These are phyloP conservation scores for Coracopsis vasa DNA, from an alignment of 2,113 vertebrate species.

Conservation along the genomic window DNA sequence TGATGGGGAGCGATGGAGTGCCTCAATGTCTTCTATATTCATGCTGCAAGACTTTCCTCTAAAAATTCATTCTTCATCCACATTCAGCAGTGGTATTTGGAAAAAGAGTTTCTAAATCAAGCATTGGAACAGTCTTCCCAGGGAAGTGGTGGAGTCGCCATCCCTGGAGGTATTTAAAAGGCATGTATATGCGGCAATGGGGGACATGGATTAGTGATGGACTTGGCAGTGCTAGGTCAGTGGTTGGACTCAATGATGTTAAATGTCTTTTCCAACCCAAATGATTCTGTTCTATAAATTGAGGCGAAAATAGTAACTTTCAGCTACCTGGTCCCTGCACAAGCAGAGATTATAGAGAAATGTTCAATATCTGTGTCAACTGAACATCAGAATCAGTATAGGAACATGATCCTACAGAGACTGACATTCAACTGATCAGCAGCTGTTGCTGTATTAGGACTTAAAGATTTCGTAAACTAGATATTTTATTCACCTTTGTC, in stretches of 20 bases:
- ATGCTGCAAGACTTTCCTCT: neutral
- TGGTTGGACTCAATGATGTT: rapidly evolving
- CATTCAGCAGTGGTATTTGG: neutral
- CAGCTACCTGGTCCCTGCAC: neutral
- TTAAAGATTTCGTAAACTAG: neutral
- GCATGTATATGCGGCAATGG: rapidly evolving
- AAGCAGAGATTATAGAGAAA: neutral
- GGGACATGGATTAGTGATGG: neutral
- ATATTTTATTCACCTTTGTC: neutral
- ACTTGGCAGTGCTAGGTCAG: neutral
- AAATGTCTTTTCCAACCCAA: neutral
- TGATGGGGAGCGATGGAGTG: neutral
- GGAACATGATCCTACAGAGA: neutral
- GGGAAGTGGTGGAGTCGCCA: neutral
- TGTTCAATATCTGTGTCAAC: neutral
- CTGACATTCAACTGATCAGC: neutral
- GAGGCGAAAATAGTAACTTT: neutral
- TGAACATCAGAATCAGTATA: neutral
- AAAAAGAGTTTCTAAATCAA: neutral
- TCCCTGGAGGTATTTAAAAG: neutral
- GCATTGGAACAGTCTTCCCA: neutral
- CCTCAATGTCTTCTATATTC: neutral
- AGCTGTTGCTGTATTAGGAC: neutral
- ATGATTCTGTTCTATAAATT: neutral
- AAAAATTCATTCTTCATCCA: neutral